Base-by-base conservation (phyloP, 2,888 invertebrate genomes). In the Argyresthia albistria region DNA sequence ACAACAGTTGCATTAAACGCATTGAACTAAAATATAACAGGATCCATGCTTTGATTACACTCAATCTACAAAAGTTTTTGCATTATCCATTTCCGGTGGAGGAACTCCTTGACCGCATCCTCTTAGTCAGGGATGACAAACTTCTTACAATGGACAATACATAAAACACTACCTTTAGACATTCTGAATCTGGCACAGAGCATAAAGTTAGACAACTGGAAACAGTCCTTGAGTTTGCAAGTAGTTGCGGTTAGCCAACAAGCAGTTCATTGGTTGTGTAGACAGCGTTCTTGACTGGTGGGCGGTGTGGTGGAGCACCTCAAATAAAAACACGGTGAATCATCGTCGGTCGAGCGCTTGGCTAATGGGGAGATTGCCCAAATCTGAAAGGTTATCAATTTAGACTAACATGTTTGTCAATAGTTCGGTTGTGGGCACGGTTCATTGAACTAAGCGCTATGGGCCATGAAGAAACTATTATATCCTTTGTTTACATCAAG, bases 361-460 rank as follows among this genome's bases (percentile, higher is more conserved):
- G 36, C 16, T 50, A 50, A 50, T 50, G 42, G 43, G 11, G 16
- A 48, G 42, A 42, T 50, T 43, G 35, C 25, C n/a, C 12, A 12
- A 43, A 42, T 16, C 25, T 9, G 50, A 25, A 47, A 52, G 47
- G 35, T 42, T 42, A 47, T 46, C 15, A 15, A 12, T 36, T 11
- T 47, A 12, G 14, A 14, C 15, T 43, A 48, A 48, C 35, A 48
- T 35, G 35, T 53, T 53, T 15, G 14, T 53, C 12, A 48, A 46
- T 56, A 52, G 36, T 54, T 6, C n/a, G 36, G 35, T 49, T 50
- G 51, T 53, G 62, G 73, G 67, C 60, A 58, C 69, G 70, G 66
- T 68, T 73, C 73, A 73, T 73, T 76, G 60, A 60, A 61, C 59
- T n/a, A 63, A 63, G 64, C 62, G 60, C 73, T n/a, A 53, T 72